A percentile compares a stretch with the other conserved stretches of the same genome.
Conservation (phyloP, 2,113 vertebrate genomes). For the Shinisaurus crocodilurus region DNA sequence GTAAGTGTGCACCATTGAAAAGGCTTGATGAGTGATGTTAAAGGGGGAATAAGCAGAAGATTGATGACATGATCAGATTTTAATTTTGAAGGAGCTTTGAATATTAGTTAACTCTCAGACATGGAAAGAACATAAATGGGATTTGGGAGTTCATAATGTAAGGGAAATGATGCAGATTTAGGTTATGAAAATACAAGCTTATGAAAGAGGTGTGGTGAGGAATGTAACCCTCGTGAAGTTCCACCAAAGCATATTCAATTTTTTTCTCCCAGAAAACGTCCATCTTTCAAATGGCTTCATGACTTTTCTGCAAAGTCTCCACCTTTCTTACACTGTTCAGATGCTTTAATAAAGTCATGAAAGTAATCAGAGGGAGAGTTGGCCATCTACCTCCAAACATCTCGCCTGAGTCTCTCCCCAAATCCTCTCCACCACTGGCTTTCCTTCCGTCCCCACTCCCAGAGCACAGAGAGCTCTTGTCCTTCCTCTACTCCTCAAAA, state of each 20-base stretch:
- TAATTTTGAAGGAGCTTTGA: conserved; percentile 1
- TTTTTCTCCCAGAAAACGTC: background rate
- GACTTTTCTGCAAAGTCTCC: background rate
- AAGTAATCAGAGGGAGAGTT: background rate
- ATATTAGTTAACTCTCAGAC: background rate
- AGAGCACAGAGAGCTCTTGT: background rate
- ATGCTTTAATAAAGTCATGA: background rate
- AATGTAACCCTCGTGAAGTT: background rate
- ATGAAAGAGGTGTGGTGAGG: background rate
- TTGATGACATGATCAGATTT: conserved; percentile 5
- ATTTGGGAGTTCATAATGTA: background rate
- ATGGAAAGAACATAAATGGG: background rate
- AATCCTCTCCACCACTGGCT: background rate
- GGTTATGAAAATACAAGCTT: background rate
- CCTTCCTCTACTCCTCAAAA: too few relatives aligned
- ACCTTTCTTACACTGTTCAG: background rate
- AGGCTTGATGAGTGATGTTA: background rate
- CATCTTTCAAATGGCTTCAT: background rate
- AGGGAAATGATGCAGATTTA: background rate
- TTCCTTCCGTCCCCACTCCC: background rate
- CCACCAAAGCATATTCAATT: background rate
- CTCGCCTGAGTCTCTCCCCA: background rate
- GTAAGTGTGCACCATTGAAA: background rate
- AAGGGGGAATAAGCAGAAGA: conserved; percentile 3
- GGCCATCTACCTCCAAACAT: background rate